phyloP scores from a whole-genome alignment of 2,888 invertebrate species.

The Cerastoderma edule region DNA sequence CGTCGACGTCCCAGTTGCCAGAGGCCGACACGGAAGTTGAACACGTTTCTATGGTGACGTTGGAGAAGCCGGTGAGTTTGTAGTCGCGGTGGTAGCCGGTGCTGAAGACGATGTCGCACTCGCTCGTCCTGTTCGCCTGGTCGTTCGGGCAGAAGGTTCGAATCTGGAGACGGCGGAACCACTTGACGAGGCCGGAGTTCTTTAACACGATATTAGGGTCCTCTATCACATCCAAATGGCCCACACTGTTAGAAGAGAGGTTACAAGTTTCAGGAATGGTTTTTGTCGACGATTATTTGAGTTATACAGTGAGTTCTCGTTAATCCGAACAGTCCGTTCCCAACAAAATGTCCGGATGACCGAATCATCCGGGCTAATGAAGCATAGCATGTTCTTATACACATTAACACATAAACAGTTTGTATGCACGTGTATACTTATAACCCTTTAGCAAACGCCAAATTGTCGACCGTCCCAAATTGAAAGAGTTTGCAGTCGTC shows the following conservation, averaged over 20 bases:
- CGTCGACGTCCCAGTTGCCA: background rate
- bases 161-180: slow-evolving; percentile 6
- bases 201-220: background rate
- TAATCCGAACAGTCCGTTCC: too few species aligned
- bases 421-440: too few species aligned
- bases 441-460: too few species aligned
- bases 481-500: too few species aligned
- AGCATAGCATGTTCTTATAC: too few species aligned
- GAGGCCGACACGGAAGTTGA: background rate
- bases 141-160: background rate
- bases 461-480: too few species aligned
- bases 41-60: slow-evolving; percentile 13
- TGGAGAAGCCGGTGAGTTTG: slow-evolving; percentile 7
- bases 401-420: too few species aligned
- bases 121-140: background rate
- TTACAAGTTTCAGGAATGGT: too few species aligned
- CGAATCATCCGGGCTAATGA: too few species aligned
- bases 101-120: slow-evolving; percentile 15
- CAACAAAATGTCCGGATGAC: too few species aligned
- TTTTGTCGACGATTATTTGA: too few species aligned
- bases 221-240: background rate
- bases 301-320: too few species aligned
- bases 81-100: background rate
- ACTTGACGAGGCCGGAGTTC: slow-evolving; percentile 1
- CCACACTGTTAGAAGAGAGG: background rate